Evolutionary conservation across 1,140 invertebrate species (phyloP).

Genomic region (Matsumurasca onukii): DNA sequence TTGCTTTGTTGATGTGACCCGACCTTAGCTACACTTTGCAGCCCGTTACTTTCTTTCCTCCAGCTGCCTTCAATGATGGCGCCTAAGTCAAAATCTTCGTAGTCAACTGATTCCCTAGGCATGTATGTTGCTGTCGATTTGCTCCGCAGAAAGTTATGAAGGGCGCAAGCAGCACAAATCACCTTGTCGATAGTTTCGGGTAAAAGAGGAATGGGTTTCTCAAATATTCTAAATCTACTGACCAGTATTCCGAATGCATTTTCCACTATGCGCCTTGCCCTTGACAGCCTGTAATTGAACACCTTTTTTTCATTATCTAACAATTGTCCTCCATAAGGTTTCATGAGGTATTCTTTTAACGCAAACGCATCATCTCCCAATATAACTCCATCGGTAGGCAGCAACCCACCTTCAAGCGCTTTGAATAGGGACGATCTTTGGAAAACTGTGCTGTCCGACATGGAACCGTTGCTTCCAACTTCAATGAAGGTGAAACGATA

Average conservation of each 20-base stretch:
- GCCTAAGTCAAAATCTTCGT: no score
- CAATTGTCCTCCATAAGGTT: not conserved
- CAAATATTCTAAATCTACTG: not conserved
- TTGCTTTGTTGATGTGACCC: not conserved
- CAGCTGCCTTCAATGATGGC: no score
- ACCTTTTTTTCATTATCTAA: not conserved
- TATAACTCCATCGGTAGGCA: not conserved
- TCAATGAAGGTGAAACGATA: constrained; percentile 2
- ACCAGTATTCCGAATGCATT: not conserved
- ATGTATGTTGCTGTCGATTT: no score
- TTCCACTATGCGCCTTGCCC: no score
- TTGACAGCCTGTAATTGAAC: not conserved
- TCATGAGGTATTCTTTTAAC: constrained; percentile 15
- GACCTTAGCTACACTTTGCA: not conserved
- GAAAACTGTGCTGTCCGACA: not conserved
- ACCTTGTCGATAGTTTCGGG: no score
- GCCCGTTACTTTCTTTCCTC: not conserved
- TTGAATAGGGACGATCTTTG: not conserved
- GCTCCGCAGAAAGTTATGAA: no score
- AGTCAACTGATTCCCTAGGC: no score
- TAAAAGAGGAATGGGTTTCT: no score
- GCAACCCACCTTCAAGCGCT: not conserved
- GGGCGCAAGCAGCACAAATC: no score
- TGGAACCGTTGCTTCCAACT: constrained; percentile 3
- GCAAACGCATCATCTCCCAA: constrained; percentile 32